These are phyloP conservation scores for Galeruca laticollis DNA, from an alignment of 2,888 invertebrate genomes.

Conservation along the genomic window DNA sequence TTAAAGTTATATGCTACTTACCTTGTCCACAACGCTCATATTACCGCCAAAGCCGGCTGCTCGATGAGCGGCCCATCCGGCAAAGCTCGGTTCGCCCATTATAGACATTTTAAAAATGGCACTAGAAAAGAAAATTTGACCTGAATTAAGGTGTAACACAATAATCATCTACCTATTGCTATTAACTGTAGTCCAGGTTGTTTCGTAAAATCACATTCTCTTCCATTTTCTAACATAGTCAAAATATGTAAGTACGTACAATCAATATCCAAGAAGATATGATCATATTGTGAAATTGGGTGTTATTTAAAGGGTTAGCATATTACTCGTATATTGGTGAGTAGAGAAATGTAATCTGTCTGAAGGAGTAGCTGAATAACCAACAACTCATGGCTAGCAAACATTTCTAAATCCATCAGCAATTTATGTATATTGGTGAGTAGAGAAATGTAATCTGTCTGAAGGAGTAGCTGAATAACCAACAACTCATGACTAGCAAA, in stretches of 20 bases:
- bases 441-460: no score
- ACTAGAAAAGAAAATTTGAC: conserved; percentile 22
- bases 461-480: no score
- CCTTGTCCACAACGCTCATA: conserved; percentile 85
- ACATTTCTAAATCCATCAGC: no score
- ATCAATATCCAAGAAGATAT: background rate
- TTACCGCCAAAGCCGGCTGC: conserved; percentile 68
- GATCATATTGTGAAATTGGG: background rate
- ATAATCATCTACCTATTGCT: background rate
- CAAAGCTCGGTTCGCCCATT: conserved; percentile 68
- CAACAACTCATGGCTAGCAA: no score
- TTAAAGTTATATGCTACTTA: conserved; percentile 1
- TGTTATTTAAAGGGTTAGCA: background rate
- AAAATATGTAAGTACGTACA: background rate
- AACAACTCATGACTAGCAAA: no score
- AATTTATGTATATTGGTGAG: no score
- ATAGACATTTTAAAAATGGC: conserved; percentile 62
- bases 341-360: no score
- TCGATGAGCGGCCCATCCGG: conserved; percentile 66
- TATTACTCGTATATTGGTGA: no score
- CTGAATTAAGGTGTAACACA: background rate
- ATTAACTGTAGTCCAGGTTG: no score
- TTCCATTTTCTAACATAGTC: background rate
- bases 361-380: no score
- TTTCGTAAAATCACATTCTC: no score